phyloP scores from a whole-genome alignment of 2,797 vertebrate genomes.

The Podarcis siculus region DNA sequence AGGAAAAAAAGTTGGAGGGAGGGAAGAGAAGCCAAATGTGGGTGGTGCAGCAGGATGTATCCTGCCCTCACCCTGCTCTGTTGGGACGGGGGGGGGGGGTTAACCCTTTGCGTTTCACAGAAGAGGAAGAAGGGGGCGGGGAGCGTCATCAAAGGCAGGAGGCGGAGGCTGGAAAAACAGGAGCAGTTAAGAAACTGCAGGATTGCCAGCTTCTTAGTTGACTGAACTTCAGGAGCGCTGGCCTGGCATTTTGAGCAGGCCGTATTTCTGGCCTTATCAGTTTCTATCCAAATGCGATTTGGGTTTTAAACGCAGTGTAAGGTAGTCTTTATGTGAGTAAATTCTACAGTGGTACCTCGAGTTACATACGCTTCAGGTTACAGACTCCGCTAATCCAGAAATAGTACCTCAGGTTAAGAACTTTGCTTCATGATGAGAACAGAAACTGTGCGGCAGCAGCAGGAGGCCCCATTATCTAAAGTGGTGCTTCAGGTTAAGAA shows the following conservation, averaged over 20 bases:
- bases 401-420: no score
- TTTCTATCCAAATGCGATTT: no score
- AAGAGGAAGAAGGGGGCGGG: conserved; percentile 2
- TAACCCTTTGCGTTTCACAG: conserved; percentile 23
- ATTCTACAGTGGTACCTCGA: no score
- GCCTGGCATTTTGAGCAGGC: not conserved
- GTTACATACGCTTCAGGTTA: no score
- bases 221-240: not conserved
- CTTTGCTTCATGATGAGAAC: no score
- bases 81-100: not conserved
- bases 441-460: fast-evolving
- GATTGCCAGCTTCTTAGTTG: not conserved
- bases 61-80: conserved; percentile 41
- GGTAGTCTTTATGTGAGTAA: no score
- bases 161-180: not conserved
- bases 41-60: conserved; percentile 38
- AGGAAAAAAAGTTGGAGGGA: not conserved
- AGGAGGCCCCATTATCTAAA: no score
- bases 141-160: not conserved
- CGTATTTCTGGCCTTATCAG: not conserved
- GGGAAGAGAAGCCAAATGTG: conserved; percentile 32
- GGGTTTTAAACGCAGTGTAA: no score
- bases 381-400: no score
- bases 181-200: not conserved
- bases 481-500: no score